Conservation (phyloP, 2,113 vertebrate genomes). For the Nymphicus hollandicus region DNA sequence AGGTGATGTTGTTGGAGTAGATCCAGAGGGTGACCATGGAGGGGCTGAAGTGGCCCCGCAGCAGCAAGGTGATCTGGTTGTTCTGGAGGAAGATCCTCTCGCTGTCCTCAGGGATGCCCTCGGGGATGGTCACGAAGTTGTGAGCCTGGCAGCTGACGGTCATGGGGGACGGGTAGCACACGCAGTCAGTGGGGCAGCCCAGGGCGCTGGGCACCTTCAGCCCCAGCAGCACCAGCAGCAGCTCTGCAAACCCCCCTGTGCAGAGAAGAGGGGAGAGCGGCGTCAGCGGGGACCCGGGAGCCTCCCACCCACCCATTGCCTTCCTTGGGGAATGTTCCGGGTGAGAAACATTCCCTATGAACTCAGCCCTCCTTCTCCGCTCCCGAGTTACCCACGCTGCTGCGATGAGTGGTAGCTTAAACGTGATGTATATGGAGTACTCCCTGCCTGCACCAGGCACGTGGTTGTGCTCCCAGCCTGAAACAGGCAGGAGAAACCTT, state of each 20-base stretch:
- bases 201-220: conserved; percentile 78
- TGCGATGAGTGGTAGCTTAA: background rate
- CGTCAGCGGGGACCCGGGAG: conserved; percentile 38
- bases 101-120: conserved; percentile 91
- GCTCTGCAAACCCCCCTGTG: conserved; percentile 84
- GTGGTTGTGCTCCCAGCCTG: background rate
- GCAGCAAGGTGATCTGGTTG: conserved; percentile 91
- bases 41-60: conserved; percentile 91
- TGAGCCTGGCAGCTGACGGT: conserved; percentile 98
- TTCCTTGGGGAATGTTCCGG: background rate
- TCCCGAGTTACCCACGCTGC: background rate
- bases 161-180: conserved; percentile 95
- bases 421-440: background rate
- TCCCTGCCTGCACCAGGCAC: background rate
- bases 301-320: conserved; percentile 14
- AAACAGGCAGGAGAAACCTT: background rate
- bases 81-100: conserved; percentile 96
- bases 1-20: conserved; percentile 97
- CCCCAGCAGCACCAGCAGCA: conserved; percentile 88
- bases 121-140: conserved; percentile 89
- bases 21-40: conserved; percentile 93
- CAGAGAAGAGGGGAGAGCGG: conserved; percentile 57
- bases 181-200: conserved; percentile 89
- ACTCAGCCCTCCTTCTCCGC: conserved; percentile 10
- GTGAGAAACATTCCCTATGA: conserved; percentile 5